phyloP scores from a whole-genome alignment of 2,888 invertebrate genomes.

The Lepas anatifera region DNA sequence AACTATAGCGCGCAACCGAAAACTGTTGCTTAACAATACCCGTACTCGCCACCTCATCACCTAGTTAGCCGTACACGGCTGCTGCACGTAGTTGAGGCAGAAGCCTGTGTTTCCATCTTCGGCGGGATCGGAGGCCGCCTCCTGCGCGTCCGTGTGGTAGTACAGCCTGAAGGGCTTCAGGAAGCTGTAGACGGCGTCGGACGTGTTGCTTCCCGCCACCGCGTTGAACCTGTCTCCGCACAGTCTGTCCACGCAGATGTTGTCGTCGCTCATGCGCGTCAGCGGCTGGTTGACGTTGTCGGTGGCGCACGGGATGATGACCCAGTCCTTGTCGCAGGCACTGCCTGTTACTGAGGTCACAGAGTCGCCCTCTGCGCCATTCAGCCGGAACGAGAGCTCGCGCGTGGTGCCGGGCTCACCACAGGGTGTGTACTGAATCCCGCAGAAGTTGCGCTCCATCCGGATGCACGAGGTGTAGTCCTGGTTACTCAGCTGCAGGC shows the following conservation, averaged over 20 bases:
- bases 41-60: no score
- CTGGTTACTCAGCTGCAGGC: conserved; percentile 71
- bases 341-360: neutral
- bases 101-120: conserved; percentile 23
- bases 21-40: no score
- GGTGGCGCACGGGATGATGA: conserved; percentile 23
- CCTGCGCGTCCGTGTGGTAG: conserved; percentile 22
- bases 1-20: no score
- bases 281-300: conserved; percentile 17
- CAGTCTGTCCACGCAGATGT: conserved; percentile 21
- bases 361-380: neutral
- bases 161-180: conserved; percentile 23
- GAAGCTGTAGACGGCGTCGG: conserved; percentile 9
- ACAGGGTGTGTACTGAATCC: conserved; percentile 68
- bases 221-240: conserved; percentile 22
- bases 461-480: conserved; percentile 77
- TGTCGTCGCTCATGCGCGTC: conserved; percentile 8
- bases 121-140: conserved; percentile 10
- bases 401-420: conserved; percentile 45
- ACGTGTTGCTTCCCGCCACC: conserved; percentile 13
- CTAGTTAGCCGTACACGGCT: conserved; percentile 19
- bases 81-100: conserved; percentile 25
- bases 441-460: conserved; percentile 74
- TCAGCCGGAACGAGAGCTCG: neutral
- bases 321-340: conserved; percentile 23